Evolutionary conservation across 2,113 vertebrate genomes (phyloP), one percentile per base, ranked within the genome.

Genomic region (Macquaria ambigua): DNA sequence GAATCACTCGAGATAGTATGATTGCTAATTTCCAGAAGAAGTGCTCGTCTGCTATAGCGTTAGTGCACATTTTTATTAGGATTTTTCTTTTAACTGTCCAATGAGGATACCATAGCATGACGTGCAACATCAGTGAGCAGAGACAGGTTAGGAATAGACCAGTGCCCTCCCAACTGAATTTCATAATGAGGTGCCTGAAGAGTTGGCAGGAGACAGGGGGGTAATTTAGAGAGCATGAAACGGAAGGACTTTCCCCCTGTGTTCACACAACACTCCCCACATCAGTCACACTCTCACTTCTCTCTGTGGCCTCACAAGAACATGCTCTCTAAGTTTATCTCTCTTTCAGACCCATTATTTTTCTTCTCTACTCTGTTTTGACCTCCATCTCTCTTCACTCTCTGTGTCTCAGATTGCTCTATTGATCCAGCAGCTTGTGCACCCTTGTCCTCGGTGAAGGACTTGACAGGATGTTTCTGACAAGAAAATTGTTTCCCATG

Each of bases 141-240:
- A 68, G 9, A 14, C 70, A 61, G 55, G 76, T 81, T 64, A 74
- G 68, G 74, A 86, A 82, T 69, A 85, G 79, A 84, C 69, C 59
- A 23, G 28, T 18, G 10, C 7, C 48, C 77, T 91, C 87, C 90
- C 90, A 84, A 12, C 77, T 83, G 89, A 48, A 12, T 72, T 90
- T 88, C 63, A 70, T 93, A 91, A 93, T 90, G 92, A 94, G 90
- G 88, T 75, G 89, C 78, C 91, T 80, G 87, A 88, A 87, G 92
- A 87, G 41, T 74, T 86, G 91, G 79, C 82, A 87, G 83, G 83
- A 93, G 87, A 84, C 81, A 81, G 31, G 79, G 77, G 88, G 67
- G 80, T 83, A 84, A 89, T 87, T 91, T 88, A 79, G 52, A 89
- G 46, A 66, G 84, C 83, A 87, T 77, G 74, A 89, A 89, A 89